Percentiles rank a stretch among this genome's conserved stretches.
These are phyloP conservation scores for Dinoponera quadriceps DNA, from an alignment of 1,140 invertebrate species.

Conservation along the genomic window DNA sequence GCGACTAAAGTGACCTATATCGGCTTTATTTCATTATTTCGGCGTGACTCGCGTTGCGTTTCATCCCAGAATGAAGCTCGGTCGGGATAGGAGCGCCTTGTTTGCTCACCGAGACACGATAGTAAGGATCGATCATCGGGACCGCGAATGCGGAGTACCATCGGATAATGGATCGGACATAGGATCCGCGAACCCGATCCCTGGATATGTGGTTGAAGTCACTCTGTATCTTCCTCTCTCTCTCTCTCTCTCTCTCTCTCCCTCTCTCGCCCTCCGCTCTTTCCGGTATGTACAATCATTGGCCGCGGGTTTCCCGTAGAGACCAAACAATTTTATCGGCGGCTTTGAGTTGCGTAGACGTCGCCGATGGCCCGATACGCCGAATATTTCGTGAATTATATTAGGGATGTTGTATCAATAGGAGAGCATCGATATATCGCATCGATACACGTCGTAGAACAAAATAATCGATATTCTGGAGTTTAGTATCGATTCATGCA, in stretches of 20 bases:
- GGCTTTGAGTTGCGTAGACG: slow-evolving; percentile 1
- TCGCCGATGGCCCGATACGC: neutral
- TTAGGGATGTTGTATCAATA: too few relatives aligned
- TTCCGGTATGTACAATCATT: neutral
- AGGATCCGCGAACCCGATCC: slow-evolving; percentile 55
- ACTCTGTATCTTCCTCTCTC: slow-evolving; percentile 19
- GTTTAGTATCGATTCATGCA: too few relatives aligned
- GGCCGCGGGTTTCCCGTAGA: slow-evolving; percentile 31
- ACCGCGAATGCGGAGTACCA: neutral
- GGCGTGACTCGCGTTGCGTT: slow-evolving; percentile 26
- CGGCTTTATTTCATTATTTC: slow-evolving; percentile 49
- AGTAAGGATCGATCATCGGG: slow-evolving; percentile 59
- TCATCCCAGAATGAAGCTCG: slow-evolving; percentile 6
- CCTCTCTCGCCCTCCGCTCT: too few relatives aligned
- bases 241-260: too few relatives aligned
- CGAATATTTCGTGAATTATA: slow-evolving; percentile 50
- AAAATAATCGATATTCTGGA: too few relatives aligned
- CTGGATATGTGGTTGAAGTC: slow-evolving; percentile 47
- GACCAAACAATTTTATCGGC: slow-evolving; percentile 70
- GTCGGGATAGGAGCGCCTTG: slow-evolving; percentile 44
- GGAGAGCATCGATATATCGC: too few relatives aligned
- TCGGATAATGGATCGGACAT: slow-evolving; percentile 52
- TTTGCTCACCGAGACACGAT: slow-evolving; percentile 42
- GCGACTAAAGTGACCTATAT: slow-evolving; percentile 9
- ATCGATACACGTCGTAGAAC: too few relatives aligned